Evolutionary conservation across 2,113 vertebrate genomes (phyloP).

Genomic region (Chaetodon auriga): DNA sequence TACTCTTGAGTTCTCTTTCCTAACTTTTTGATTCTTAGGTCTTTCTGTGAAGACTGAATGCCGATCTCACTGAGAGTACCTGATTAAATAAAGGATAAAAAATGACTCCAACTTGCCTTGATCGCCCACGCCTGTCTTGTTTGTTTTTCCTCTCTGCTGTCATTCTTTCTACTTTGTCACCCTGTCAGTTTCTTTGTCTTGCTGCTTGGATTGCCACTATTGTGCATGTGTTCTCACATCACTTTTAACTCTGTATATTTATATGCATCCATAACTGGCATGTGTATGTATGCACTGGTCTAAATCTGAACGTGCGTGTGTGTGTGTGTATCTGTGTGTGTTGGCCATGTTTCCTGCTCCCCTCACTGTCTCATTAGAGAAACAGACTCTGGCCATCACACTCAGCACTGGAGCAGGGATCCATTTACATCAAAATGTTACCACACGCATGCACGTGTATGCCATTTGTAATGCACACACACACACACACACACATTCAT

Average conservation of each 20-base stretch:
- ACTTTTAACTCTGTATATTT: constrained; percentile 7
- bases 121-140: constrained; percentile 60
- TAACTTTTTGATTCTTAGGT: constrained; percentile 13
- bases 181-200: constrained; percentile 59
- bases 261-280: background rate
- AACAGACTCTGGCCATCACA: constrained; percentile 44
- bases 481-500: background rate
- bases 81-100: constrained; percentile 67
- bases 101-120: constrained; percentile 58
- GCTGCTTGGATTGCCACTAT: constrained; percentile 35
- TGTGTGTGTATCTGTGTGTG: background rate
- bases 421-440: constrained; percentile 50
- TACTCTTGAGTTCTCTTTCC: too few relatives aligned
- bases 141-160: constrained; percentile 56
- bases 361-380: constrained; percentile 53
- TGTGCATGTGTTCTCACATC: constrained; percentile 39
- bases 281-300: background rate
- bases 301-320: background rate
- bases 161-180: constrained; percentile 67
- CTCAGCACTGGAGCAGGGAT: constrained; percentile 35
- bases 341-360: constrained; percentile 28
- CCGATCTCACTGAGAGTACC: constrained; percentile 38
- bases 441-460: constrained; percentile 14
- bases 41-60: constrained; percentile 36
- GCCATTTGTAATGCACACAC: background rate